Conservation (phyloP, 1,140 invertebrate species). For the Bombus pascuorum region DNA sequence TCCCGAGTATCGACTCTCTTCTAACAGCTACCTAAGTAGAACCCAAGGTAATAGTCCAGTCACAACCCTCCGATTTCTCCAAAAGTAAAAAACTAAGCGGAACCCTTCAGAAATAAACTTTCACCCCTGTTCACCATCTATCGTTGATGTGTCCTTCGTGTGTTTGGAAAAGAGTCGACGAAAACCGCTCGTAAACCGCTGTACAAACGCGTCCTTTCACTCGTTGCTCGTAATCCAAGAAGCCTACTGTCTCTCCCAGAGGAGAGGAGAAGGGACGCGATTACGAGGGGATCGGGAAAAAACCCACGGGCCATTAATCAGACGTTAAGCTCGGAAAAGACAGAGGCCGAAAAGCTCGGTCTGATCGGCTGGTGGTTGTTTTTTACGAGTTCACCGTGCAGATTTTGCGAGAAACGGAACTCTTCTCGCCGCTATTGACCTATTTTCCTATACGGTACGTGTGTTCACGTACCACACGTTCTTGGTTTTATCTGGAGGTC, state of each 20-base stretch:
- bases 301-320: conserved; percentile 46
- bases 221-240: not conserved
- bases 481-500: conserved; percentile 35
- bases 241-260: not conserved
- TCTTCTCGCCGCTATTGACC: conserved; percentile 15
- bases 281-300: conserved; percentile 16
- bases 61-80: not conserved
- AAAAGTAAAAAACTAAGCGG: not conserved
- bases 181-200: conserved; percentile 7
- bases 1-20: not conserved
- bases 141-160: too few relatives aligned
- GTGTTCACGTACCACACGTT: not conserved
- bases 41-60: not conserved
- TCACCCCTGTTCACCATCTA: too few relatives aligned
- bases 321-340: conserved; percentile 41
- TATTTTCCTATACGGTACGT: not conserved
- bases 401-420: conserved; percentile 32
- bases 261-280: not conserved
- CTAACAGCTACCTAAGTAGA: not conserved
- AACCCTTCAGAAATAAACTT: too few relatives aligned
- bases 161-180: not conserved
- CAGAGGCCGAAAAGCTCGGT: conserved; percentile 37
- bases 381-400: conserved; percentile 33
- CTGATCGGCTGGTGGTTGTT: conserved; percentile 26
- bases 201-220: conserved; percentile 25